Evolutionary conservation across 2,888 invertebrate genomes (phyloP), one percentile per base, ranked within the genome.

Genomic region (Melinaea menophilus): DNA sequence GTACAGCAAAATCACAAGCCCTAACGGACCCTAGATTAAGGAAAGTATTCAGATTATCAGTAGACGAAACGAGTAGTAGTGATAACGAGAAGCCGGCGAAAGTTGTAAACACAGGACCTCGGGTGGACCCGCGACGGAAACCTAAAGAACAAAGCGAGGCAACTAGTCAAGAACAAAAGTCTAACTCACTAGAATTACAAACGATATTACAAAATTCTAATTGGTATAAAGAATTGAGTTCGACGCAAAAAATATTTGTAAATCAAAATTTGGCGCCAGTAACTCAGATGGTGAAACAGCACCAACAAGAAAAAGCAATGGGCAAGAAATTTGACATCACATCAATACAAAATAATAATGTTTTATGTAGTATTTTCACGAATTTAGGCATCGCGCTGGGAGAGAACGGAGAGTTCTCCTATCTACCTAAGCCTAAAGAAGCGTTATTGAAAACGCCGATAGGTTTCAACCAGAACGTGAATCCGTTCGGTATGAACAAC

Each of bases 1-100:
- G 92, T 72, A 93, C 93, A 9, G 93, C 94, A 63, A 94, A 95
- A 74, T 93, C 94, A 3, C 94, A 95, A 77, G 94, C 93, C 54
- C 91, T 94, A 55, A 91, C 93, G 41, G 96, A 96, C 90, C 96
- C 96, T 2, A 92, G 96, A 62, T 78, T 96, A 67, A 88, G 94
- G 67, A 95, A 94, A 82, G 95, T 96, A 61, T 94, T 96, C 78
- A 92, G 95, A 61, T 79, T 95, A 67, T 92, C 93, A 2, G 85
- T 94, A 61, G 93, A 94, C 22, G 91, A 94, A 70, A 92, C 86
- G 55, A 93, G 92, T 37, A 93, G 92, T 37, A 92, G 93, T 77
- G 93, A 94, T 63, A 93, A 92, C 62, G 90, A 86, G 75, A 90
- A 90, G 79, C 79, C 83, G 70, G 78, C 76, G 22, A 90, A 89